Percentiles rank a stretch among this genome's conserved stretches.
phyloP scores from a whole-genome alignment of 2,888 invertebrate species.

The Cataglyphis livida region DNA sequence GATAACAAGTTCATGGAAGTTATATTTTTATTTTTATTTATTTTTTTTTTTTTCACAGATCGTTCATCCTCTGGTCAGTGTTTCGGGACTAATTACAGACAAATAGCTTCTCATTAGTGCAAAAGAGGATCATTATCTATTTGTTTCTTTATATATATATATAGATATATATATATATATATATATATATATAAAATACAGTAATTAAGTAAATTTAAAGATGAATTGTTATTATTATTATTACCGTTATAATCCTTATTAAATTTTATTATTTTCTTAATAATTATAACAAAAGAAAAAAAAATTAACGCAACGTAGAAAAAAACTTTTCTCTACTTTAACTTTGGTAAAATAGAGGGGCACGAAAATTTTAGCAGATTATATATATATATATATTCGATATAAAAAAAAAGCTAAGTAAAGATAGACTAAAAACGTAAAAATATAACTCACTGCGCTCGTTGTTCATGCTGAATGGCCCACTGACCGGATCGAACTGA shows the following conservation, averaged over 20 bases:
- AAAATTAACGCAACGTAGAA: background rate
- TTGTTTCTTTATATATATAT: slow-evolving; percentile 12
- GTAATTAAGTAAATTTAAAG: background rate
- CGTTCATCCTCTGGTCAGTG: slow-evolving; percentile 59
- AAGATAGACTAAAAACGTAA: slow-evolving; percentile 29
- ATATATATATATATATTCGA: background rate
- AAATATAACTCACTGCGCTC: slow-evolving; percentile 78
- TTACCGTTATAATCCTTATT: background rate
- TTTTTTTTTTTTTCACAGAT: slow-evolving; percentile 23
- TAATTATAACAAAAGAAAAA: background rate
- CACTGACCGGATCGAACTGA: slow-evolving; percentile 85
- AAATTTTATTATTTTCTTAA: background rate
- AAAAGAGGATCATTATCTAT: slow-evolving; percentile 69
- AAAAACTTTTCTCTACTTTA: background rate
- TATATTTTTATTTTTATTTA: slow-evolving; percentile 29
- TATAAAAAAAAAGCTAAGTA: slow-evolving; percentile 18
- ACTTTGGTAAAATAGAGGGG: slow-evolving; percentile 10
- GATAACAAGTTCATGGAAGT: slow-evolving; percentile 65
- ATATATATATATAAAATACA: background rate
- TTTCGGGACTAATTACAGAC: slow-evolving; percentile 58
- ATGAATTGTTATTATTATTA: background rate
- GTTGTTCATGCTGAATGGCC: slow-evolving; percentile 84
- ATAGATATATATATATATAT: background rate
- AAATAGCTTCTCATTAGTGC: slow-evolving; percentile 68
- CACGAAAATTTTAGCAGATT: background rate